Conservation (phyloP, 2,113 vertebrate species). For the Rhineura floridana region DNA sequence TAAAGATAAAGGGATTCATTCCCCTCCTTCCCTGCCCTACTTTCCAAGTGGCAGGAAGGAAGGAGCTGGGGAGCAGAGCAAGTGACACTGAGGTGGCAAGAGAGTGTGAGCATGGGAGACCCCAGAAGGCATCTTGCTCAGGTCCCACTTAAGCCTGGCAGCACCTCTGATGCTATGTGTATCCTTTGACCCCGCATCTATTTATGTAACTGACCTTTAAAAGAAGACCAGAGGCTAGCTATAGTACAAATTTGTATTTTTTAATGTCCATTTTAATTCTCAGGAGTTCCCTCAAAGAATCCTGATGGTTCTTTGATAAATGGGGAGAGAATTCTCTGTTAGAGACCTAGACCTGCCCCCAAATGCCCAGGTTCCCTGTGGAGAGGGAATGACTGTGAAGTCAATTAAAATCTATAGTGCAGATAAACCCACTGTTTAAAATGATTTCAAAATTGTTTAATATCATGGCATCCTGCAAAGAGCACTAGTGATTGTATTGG, state of each 20-base stretch:
- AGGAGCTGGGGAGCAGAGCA: no score
- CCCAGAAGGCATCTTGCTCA: no score
- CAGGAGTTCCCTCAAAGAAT: background rate
- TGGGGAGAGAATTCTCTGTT: background rate
- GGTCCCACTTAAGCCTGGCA: no score
- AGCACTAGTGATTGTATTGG: background rate
- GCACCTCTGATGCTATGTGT: no score
- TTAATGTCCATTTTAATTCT: background rate
- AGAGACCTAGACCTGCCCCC: background rate
- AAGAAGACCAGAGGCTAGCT: background rate
- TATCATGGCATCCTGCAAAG: background rate
- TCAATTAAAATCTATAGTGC: background rate
- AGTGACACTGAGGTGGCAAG: no score
- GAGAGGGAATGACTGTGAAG: background rate
- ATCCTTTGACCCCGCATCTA: background rate
- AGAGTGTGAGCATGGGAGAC: no score
- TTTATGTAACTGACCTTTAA: background rate
- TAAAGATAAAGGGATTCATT: no score
- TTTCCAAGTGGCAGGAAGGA: no score
- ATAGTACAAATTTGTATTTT: background rate
- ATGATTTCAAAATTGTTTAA: background rate
- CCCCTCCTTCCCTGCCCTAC: no score
- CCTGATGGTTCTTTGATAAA: background rate
- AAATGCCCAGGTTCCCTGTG: background rate
- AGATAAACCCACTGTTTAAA: background rate